These are phyloP conservation scores for Podargus strigoides DNA, from an alignment of 2,797 vertebrate species.

Conservation along the genomic window DNA sequence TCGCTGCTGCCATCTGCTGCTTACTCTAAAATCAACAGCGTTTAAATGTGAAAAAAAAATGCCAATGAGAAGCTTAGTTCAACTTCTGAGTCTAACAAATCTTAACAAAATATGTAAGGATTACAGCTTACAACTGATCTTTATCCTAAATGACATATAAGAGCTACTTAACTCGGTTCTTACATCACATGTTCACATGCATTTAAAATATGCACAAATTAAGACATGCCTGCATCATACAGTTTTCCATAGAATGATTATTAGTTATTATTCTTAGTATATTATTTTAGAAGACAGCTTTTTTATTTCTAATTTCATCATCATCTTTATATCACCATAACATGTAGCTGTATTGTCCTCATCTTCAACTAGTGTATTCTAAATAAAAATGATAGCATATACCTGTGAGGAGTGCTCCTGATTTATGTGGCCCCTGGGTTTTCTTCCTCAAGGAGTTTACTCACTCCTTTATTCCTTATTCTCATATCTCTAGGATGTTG, in stretches of 20 bases:
- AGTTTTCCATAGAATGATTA: rapidly evolving
- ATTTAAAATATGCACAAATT: background rate
- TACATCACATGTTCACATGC: background rate
- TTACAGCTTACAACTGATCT: background rate
- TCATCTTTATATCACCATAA: background rate
- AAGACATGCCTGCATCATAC: background rate
- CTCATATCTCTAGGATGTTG: background rate
- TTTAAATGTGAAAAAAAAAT: background rate
- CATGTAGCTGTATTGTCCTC: background rate
- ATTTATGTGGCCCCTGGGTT: background rate
- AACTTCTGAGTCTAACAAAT: background rate
- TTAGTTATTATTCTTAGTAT: background rate
- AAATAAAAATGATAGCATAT: background rate
- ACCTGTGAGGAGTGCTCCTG: background rate
- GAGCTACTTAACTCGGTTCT: background rate
- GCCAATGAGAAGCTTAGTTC: rapidly evolving
- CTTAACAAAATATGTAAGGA: background rate
- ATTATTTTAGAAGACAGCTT: rapidly evolving
- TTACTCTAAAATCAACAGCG: background rate
- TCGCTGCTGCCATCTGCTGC: slow-evolving; percentile 45
- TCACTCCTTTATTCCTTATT: background rate
- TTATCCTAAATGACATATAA: background rate
- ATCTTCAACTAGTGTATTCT: background rate
- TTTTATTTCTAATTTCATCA: background rate
- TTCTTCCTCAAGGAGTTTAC: background rate